A percentile compares a stretch with the other conserved stretches of the same genome.
These are phyloP conservation scores for Pampusana beccarii DNA, from an alignment of 2,113 vertebrate genomes.

Conservation along the genomic window DNA sequence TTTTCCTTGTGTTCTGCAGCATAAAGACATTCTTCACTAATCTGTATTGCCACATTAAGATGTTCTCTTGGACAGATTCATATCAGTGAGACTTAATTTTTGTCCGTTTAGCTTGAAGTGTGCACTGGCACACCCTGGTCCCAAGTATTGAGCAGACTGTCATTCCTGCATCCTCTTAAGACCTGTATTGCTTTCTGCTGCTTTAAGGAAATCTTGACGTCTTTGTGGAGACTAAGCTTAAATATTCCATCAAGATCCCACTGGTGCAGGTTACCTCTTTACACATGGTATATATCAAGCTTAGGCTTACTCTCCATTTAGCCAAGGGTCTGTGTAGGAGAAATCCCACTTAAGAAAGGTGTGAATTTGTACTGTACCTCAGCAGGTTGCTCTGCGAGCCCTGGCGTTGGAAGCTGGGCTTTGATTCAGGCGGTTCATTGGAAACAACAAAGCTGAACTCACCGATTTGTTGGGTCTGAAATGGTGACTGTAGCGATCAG, in stretches of 20 bases:
- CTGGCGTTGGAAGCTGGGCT: not conserved
- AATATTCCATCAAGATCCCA: not conserved
- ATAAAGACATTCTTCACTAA: not conserved
- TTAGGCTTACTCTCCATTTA: not conserved
- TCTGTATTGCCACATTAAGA: not conserved
- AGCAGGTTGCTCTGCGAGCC: not conserved
- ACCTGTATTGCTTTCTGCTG: not conserved
- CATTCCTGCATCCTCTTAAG: not conserved
- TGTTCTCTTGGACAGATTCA: not conserved
- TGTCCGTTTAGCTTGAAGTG: not conserved
- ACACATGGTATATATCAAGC: not conserved
- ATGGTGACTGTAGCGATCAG: not conserved
- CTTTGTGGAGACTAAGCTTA: not conserved
- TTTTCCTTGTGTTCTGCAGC: not conserved
- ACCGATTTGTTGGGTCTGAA: accelerated
- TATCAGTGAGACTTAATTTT: not conserved
- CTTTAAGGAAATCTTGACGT: not conserved
- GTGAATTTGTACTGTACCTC: not conserved
- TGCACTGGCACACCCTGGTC: not conserved
- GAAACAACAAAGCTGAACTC: not conserved
- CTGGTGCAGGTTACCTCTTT: not conserved
- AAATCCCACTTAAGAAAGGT: not conserved
- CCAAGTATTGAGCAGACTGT: not conserved
- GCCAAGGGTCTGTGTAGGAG: not conserved
- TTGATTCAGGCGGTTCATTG: not conserved